Conservation (phyloP, 2,888 invertebrate species). For the Agrochola lychnidis region DNA sequence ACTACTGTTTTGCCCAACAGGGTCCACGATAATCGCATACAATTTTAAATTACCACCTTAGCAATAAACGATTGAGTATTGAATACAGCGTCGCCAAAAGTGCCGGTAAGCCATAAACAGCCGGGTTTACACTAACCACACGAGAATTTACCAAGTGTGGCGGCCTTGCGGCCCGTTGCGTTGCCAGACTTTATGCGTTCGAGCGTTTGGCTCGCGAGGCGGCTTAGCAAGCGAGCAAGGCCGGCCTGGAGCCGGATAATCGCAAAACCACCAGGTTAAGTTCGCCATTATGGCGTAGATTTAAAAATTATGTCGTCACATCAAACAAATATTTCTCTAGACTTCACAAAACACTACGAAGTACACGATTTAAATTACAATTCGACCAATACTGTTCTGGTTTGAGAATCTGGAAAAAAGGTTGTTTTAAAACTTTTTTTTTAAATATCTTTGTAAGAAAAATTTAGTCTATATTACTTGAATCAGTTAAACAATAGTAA, state of each 20-base stretch:
- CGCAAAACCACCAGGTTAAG: background rate
- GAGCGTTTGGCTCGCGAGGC: background rate
- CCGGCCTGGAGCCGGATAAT: background rate
- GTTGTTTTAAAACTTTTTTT: background rate
- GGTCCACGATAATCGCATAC: background rate
- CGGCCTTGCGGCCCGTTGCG: background rate
- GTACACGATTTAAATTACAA: background rate
- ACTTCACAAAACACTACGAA: background rate
- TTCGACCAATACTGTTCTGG: background rate
- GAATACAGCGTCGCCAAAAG: background rate
- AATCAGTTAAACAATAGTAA: background rate
- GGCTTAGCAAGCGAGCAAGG: background rate
- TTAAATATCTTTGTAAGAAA: background rate
- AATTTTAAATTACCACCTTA: background rate
- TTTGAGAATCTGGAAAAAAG: background rate
- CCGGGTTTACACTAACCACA: background rate
- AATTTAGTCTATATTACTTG: background rate
- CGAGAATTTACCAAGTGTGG: background rate
- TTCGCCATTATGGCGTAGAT: background rate
- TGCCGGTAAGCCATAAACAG: background rate
- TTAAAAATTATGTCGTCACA: background rate
- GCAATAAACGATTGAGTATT: too few species aligned
- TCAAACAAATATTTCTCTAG: background rate
- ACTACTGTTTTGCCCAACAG: too few species aligned
- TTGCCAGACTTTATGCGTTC: too few species aligned